Conservation (phyloP, 2,888 invertebrate species). For the Baccha elongata region DNA sequence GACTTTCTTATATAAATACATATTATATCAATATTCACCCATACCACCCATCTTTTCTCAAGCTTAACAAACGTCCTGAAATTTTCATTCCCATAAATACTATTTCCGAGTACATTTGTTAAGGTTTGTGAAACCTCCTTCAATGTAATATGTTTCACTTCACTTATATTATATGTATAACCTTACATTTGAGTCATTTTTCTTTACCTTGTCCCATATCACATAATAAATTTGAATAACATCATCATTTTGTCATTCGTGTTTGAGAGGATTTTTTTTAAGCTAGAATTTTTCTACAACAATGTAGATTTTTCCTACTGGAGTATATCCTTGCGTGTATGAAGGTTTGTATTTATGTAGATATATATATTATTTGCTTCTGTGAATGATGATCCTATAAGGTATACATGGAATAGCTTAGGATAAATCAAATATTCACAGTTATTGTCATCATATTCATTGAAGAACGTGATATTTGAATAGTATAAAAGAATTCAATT, state of each 20-base stretch:
- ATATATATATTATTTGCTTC: slow-evolving; percentile 42
- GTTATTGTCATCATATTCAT: slow-evolving; percentile 67
- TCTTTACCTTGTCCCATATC: slow-evolving; percentile 13
- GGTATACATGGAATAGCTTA: slow-evolving; percentile 12
- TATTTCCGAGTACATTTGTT: no score
- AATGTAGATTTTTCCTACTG: no score
- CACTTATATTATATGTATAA: background rate
- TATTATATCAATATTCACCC: no score
- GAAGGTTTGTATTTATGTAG: no score
- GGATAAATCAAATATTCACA: slow-evolving; percentile 63
- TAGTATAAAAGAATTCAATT: slow-evolving; percentile 51
- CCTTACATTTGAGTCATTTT: background rate
- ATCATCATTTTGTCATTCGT: slow-evolving; percentile 51
- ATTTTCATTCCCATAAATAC: no score
- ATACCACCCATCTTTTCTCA: no score
- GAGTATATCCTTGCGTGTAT: background rate
- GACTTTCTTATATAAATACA: no score
- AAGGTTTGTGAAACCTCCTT: no score
- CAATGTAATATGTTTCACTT: no score
- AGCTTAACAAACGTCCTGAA: no score
- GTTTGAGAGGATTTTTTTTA: background rate
- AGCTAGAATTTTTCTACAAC: no score
- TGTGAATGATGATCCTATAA: slow-evolving; percentile 23
- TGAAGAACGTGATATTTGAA: slow-evolving; percentile 61
- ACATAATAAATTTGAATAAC: slow-evolving; percentile 67